Evolutionary conservation across 1,140 invertebrate species (phyloP), one percentile per base, ranked within the genome.

Genomic region (Plodia interpunctella): DNA sequence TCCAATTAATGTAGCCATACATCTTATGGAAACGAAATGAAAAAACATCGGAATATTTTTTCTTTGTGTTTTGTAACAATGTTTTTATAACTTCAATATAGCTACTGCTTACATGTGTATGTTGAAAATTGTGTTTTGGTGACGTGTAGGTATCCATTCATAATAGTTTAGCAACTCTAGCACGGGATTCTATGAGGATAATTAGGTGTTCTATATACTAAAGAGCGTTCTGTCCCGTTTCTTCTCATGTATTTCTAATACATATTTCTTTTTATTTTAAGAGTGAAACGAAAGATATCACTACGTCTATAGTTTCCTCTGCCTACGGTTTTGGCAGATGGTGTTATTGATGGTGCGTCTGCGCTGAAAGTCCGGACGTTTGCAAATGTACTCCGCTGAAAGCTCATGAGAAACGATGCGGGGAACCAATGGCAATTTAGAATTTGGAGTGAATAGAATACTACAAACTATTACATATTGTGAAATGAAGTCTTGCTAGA

Each of bases 1-100:
- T 35, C 32, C 62, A 18, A 54, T 60, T 60, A 61, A 61, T 61
- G 63, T 55, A 20, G 5, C 51, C 35, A 61, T 61, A 61, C 10
- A 56, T 65, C 55, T 65, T 57, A 1, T 56, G 35, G 54, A 49
- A 49, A 61, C 10, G 20, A 25, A 25, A 53, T 4, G 19, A 53
- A 25, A 52, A 44, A 44, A n/a, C 13, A 17, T 13, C 38, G 38
- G 38, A 44, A 44, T 44, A 44, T 44, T 44, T 44, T 44, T 44
- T 17, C 30, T 5, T 2, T n/a, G 10, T 44, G 15, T 44, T 44
- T 44, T 44, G 38, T 44, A 44, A 44, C 38, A 44, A 44, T 44
- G 38, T 44, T 44, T 44, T 44, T n/a, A 44, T 44, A 44, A 5
- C 10, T 44, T 44, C 15, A 6, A 44, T 44, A 17, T 15, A 15